Evolutionary conservation across 2,113 vertebrate genomes (phyloP).

Genomic region (Sinocyclocheilus grahami): DNA sequence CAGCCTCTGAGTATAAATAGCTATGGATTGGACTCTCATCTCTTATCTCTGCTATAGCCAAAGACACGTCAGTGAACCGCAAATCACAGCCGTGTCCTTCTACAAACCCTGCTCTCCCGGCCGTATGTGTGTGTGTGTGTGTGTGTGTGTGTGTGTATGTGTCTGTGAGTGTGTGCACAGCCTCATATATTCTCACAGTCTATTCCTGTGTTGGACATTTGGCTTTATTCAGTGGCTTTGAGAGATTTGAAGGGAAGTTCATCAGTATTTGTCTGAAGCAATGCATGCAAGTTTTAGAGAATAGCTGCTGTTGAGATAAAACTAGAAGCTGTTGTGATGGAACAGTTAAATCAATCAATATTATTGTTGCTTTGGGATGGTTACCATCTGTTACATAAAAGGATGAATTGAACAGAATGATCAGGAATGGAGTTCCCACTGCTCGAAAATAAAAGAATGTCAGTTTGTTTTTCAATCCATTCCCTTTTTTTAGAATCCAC

Average conservation of each 20-base stretch:
- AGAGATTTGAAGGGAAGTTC: background rate
- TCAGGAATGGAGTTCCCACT: too few species aligned
- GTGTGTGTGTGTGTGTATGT: background rate
- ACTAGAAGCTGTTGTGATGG: background rate
- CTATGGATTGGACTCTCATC: slow-evolving; percentile 34
- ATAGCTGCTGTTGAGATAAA: background rate
- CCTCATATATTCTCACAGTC: background rate
- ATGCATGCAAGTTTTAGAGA: slow-evolving; percentile 9
- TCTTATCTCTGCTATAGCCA: slow-evolving; percentile 45
- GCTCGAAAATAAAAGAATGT: background rate
- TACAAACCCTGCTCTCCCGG: slow-evolving; percentile 19
- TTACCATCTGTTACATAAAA: too few species aligned
- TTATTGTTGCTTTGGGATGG: too few species aligned
- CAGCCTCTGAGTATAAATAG: slow-evolving; percentile 48
- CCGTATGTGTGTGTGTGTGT: background rate
- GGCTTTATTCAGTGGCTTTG: slow-evolving; percentile 3
- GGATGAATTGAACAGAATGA: too few species aligned
- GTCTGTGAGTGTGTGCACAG: background rate
- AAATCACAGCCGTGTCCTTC: slow-evolving; percentile 47
- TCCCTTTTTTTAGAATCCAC: background rate
- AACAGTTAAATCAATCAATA: background rate
- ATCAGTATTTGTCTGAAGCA: slow-evolving; percentile 17
- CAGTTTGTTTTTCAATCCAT: background rate
- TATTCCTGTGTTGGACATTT: background rate
- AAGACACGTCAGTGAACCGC: slow-evolving; percentile 43